Evolutionary conservation across 2,888 invertebrate genomes (phyloP), one percentile per base, ranked within the genome.

Genomic region (Muschampia plurimacula): DNA sequence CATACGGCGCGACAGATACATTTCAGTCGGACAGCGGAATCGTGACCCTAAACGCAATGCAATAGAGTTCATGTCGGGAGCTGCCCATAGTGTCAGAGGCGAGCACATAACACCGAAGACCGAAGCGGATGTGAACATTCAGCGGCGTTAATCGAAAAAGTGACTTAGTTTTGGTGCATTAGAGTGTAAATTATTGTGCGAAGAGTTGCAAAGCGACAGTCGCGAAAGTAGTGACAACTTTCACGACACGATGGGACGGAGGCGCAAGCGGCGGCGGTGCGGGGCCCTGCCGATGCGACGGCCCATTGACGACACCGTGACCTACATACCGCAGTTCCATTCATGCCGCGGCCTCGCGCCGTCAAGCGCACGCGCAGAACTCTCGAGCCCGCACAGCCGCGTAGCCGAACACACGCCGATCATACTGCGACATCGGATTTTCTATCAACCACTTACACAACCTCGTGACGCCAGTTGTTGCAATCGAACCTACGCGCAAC

Each of bases 251-350:
- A 87, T 85, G 84, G 87, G 90, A 89, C 89, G 91, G 88, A 90
- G 92, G 90, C 90, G 89, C 90, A 85, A 86, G 89, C 86, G 80
- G 77, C 77, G 77, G 75, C 77, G 86, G 87, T 87, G 88, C 89
- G 84, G 89, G 88, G 92, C 88, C 88, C 88, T 87, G 89, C 85
- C 89, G 88, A 86, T 88, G 84, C 89, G 86, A 82, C 88, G 89
- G 91, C 89, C 91, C 94, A 94, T 94, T 94, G 94, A 93, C 92
- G 94, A 93, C 93, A 93, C 91, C 91, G 92, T 92, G 92, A 90
- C 94, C 94, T 81, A 93, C 92, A 94, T 94, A 92, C 92, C 91
- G 89, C 82, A 81, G 87, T 86, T 90, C 89, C 94, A 94, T 94
- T 94, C 94, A 94, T 94, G 87, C 92, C 86, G 87, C 86, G 90